Evolutionary conservation across 2,888 invertebrate genomes (phyloP).

Genomic region (Harpalus rubripes): DNA sequence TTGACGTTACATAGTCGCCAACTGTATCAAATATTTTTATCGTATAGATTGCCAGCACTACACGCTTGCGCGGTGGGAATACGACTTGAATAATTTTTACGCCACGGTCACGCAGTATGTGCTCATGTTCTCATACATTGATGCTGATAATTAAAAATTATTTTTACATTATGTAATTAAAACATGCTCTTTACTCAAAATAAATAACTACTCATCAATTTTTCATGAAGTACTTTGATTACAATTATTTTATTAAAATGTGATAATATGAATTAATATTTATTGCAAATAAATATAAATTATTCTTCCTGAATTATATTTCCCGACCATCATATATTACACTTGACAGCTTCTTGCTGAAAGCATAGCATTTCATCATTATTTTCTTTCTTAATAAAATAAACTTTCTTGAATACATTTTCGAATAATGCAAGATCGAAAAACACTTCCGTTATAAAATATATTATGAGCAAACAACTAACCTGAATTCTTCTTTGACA

Average conservation of each 20-base stretch:
- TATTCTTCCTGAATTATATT: conserved; percentile 38
- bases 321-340: neutral
- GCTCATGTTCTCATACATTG: no score
- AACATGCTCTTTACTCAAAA: neutral
- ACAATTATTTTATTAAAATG: neutral
- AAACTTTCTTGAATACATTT: conserved; percentile 57
- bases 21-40: neutral
- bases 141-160: no score
- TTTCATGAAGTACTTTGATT: neutral
- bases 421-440: conserved; percentile 28
- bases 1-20: neutral
- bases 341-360: conserved; percentile 8
- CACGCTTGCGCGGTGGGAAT: neutral
- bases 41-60: neutral
- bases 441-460: conserved; percentile 39
- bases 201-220: neutral
- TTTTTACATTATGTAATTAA: neutral
- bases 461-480: conserved; percentile 33
- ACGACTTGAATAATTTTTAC: neutral
- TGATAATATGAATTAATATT: no score
- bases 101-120: no score
- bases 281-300: neutral
- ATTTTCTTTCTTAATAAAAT: conserved; percentile 42
- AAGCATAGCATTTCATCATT: conserved; percentile 45
- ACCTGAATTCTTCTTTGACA: conserved; percentile 29